These are phyloP conservation scores for Melanogrammus aeglefinus DNA, from an alignment of 2,797 vertebrate species.

Conservation along the genomic window DNA sequence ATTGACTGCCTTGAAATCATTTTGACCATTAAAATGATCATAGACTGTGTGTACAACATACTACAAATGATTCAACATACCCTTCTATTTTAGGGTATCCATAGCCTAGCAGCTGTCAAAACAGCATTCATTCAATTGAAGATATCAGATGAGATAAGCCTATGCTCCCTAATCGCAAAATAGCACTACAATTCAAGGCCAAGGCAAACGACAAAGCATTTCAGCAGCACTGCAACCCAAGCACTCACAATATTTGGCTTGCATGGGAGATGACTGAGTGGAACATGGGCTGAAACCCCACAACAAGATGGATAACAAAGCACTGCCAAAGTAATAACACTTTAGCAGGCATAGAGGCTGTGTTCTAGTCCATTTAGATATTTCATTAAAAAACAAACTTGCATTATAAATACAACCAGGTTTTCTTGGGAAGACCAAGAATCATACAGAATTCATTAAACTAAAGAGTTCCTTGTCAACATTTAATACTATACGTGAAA, in stretches of 20 bases:
- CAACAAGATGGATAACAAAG: constrained; percentile 65
- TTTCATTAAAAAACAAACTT: constrained; percentile 48
- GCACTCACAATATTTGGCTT: constrained; percentile 54
- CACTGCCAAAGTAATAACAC: constrained; percentile 54
- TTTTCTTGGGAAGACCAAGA: constrained; percentile 21
- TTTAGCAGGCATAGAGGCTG: constrained; percentile 56
- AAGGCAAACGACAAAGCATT: constrained; percentile 48
- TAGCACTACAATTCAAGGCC: constrained; percentile 25
- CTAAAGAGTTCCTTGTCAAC: not conserved
- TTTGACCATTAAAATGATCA: not conserved
- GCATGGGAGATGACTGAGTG: constrained; percentile 49
- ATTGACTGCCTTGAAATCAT: not conserved
- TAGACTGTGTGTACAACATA: not conserved
- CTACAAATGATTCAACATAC: not conserved
- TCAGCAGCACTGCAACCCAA: constrained; percentile 50
- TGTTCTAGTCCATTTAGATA: constrained; percentile 39
- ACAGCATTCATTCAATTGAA: constrained; percentile 24
- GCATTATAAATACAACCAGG: constrained; percentile 28
- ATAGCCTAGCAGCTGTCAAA: constrained; percentile 14
- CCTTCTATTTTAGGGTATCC: constrained; percentile 5
- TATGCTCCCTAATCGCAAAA: constrained; percentile 35
- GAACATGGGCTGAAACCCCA: constrained; percentile 63
- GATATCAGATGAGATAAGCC: constrained; percentile 3
- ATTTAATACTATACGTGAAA: not conserved
- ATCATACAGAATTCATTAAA: constrained; percentile 10